Percentiles rank a stretch among this genome's conserved stretches.
Conservation (phyloP, 2,113 vertebrate species). For the Scytalopus superciliaris region DNA sequence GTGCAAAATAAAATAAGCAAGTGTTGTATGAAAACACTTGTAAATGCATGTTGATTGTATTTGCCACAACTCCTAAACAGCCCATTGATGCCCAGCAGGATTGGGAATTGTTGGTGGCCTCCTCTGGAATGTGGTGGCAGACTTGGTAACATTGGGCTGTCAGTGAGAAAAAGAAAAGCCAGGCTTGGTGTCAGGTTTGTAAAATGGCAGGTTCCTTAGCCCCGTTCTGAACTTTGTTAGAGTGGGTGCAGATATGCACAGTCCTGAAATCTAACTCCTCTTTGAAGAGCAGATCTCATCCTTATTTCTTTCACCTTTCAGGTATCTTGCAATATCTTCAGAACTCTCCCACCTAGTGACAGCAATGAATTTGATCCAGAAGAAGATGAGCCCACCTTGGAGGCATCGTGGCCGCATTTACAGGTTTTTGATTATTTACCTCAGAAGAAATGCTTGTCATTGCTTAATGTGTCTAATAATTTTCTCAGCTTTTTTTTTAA, state of each 20-base stretch:
- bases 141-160: neutral
- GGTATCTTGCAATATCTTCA: conserved; percentile 99
- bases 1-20: neutral
- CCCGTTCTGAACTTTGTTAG: neutral
- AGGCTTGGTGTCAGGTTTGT: neutral
- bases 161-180: neutral
- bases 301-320: conserved; percentile 45
- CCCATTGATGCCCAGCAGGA: neutral
- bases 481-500: neutral
- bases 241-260: neutral
- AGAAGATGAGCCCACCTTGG: conserved; percentile 97
- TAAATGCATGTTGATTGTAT: neutral
- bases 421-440: conserved; percentile 78
- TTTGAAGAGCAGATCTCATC: neutral
- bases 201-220: neutral
- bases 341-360: conserved; percentile 98
- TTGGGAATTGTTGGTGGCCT: neutral
- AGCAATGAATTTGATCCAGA: conserved; percentile 99
- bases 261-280: neutral
- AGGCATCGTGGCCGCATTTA: conserved; percentile 99
- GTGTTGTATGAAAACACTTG: neutral
- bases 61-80: neutral
- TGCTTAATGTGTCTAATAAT: neutral
- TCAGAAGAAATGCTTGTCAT: neutral
- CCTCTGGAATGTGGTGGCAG: neutral